Conservation (phyloP, 2,888 invertebrate species). For the Zaprionus bogoriensis region DNA sequence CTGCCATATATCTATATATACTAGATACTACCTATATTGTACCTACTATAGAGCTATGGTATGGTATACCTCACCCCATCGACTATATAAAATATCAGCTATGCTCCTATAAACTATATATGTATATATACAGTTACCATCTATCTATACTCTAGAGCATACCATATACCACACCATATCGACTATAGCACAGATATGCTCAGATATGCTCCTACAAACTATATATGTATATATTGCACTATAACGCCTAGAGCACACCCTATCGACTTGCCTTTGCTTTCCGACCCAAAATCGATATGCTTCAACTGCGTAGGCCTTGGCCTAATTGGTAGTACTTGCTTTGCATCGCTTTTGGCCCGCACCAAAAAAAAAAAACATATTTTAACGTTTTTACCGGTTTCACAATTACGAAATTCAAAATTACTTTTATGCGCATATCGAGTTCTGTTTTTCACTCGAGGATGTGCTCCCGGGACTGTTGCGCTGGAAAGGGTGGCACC, state of each 20-base stretch:
- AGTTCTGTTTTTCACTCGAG: background rate
- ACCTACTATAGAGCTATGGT: background rate
- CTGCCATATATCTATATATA: background rate
- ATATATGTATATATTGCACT: too few relatives aligned
- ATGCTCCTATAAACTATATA: too few relatives aligned
- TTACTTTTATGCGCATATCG: background rate
- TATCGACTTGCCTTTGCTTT: too few relatives aligned
- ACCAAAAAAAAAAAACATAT: background rate
- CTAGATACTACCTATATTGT: too few relatives aligned
- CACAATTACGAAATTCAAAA: background rate
- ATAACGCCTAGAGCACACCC: too few relatives aligned
- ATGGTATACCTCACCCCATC: background rate
- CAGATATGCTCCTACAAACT: too few relatives aligned
- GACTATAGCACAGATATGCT: too few relatives aligned
- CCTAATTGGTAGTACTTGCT: constrained; percentile 19
- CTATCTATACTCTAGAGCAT: too few relatives aligned
- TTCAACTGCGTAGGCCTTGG: constrained; percentile 1
- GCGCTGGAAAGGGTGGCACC: constrained; percentile 36
- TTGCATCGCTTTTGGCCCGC: constrained; percentile 19
- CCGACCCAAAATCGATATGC: background rate
- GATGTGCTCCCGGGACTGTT: constrained; percentile 69
- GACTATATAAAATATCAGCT: background rate
- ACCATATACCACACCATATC: too few relatives aligned
- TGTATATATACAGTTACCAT: too few relatives aligned
- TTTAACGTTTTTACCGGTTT: background rate